These are phyloP conservation scores for Lasioglossum marginatum DNA, from an alignment of 2,888 invertebrate genomes.

Conservation along the genomic window DNA sequence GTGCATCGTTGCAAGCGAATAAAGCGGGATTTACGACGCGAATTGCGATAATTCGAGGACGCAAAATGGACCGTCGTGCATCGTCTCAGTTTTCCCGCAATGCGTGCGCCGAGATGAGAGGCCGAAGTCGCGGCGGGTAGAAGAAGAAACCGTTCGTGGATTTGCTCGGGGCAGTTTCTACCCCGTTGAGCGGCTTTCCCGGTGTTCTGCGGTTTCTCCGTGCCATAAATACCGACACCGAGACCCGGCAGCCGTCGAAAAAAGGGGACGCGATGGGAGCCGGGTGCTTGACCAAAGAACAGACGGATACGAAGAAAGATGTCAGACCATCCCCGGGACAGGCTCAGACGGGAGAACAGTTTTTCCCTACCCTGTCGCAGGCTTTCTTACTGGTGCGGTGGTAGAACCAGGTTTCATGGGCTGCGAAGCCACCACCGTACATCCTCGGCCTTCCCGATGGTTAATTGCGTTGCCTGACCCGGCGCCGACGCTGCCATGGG, in stretches of 20 bases:
- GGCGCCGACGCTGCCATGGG: conserved; percentile 1
- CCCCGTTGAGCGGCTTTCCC: conserved; percentile 74
- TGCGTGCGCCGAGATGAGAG: conserved; percentile 52
- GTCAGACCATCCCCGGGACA: conserved; percentile 54
- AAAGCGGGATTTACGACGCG: too few species aligned
- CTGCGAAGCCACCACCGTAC: conserved; percentile 54
- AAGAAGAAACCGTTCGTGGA: conserved; percentile 71
- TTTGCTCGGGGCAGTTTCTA: conserved; percentile 72
- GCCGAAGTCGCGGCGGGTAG: conserved; percentile 50
- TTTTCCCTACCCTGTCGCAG: conserved; percentile 34
- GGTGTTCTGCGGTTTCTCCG: conserved; percentile 68
- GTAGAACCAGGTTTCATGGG: conserved; percentile 64
- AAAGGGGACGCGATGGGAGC: conserved; percentile 28
- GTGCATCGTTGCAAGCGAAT: too few species aligned
- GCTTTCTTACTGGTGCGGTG: conserved; percentile 39
- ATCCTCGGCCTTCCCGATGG: conserved; percentile 29
- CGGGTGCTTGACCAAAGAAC: conserved; percentile 20
- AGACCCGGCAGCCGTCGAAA: conserved; percentile 19
- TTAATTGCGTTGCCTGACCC: conserved; percentile 73
- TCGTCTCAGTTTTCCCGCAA: conserved; percentile 43
- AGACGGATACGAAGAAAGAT: conserved; percentile 53
- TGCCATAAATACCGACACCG: conserved; percentile 78
- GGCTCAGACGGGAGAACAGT: conserved; percentile 53
- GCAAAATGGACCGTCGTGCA: neutral
- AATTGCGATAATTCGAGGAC: too few species aligned